Evolutionary conservation across 35 echinoderm and acorn worm species (phyloP).

Genomic region (Ophiothrix spiculata): DNA sequence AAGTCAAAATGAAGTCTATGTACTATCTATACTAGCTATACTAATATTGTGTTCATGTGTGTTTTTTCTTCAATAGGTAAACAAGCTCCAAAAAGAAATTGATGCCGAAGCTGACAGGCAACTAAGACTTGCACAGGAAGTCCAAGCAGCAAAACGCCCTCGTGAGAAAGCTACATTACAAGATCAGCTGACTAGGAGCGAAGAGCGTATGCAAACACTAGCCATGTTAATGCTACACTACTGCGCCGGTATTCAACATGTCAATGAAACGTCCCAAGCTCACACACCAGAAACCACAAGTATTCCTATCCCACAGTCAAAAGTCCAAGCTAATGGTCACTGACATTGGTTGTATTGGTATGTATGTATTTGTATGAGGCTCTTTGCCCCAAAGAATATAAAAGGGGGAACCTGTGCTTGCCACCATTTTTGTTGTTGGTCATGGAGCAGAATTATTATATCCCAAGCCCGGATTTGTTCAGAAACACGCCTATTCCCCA

Average conservation of each 20-base stretch:
- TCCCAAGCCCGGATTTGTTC: too few species aligned
- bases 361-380: too few species aligned
- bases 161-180: slow-evolving; percentile 28
- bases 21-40: too few species aligned
- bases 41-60: too few species aligned
- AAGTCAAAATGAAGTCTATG: not conserved
- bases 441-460: too few species aligned
- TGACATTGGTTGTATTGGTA: too few species aligned
- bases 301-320: not conserved
- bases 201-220: slow-evolving; percentile 90
- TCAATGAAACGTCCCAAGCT: slow-evolving; percentile 57
- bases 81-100: slow-evolving; percentile 89
- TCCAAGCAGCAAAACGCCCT: slow-evolving; percentile 35
- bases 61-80: slow-evolving; percentile 49
- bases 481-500: too few species aligned
- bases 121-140: slow-evolving; percentile 55
- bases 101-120: slow-evolving; percentile 81
- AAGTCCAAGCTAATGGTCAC: not conserved
- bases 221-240: slow-evolving; percentile 94
- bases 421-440: too few species aligned
- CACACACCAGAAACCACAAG: not conserved
- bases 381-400: too few species aligned
- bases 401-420: too few species aligned
- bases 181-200: slow-evolving; percentile 58
- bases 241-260: slow-evolving; percentile 95